Base-by-base conservation (phyloP, 2,888 invertebrate genomes). In the Prionchulus punctatus region DNA sequence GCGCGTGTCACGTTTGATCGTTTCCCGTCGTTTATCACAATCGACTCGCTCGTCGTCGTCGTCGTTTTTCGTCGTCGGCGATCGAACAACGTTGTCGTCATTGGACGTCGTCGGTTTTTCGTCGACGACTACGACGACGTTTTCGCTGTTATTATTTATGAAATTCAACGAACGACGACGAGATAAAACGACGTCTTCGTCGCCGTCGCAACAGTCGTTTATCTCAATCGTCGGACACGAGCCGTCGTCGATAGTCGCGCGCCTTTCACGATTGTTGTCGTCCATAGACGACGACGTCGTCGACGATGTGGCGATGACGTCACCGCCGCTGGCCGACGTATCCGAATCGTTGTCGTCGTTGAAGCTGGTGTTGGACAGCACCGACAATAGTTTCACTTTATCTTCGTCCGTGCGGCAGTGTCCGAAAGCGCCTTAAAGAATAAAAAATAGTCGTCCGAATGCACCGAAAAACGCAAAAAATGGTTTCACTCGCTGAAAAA, bases 341-440 rank as follows among this genome's bases (percentile, higher is more conserved):
- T 36, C 36, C 7, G 7, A 7, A 36, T 36, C 36, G 12, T 36
- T 18, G 12, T n/a, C 36, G 12, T 27, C 42, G 31, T 21, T 12
- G 36, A 7, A 3, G 18, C 15, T n/a, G 18, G 18, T 28, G n/a
- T 23, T 3, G 18, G 43, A n/a, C 2, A 54, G 43, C 7, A 54
- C 43, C 15, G 54, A 54, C 25, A 54, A n/a, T 26, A 54, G 27
- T 26, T 23, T 43, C 43, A 54, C 54, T 43, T 54, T 54, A n/a
- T 54, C 54, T 2, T 54, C 54, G 7, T 45, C 43, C 3, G 54
- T 7, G 2, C 43, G 26, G 23, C 12, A 45, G 23, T 45, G 47
- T n/a, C 52, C 52, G 21, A 52, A 52, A 25, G 52, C 52, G n/a
- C 30, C 52, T 52, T n/a, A n/a, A n/a, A n/a, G n/a, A n/a, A n/a